phyloP scores from a whole-genome alignment of 2,888 invertebrate genomes.

The Phaonia tiefii region DNA sequence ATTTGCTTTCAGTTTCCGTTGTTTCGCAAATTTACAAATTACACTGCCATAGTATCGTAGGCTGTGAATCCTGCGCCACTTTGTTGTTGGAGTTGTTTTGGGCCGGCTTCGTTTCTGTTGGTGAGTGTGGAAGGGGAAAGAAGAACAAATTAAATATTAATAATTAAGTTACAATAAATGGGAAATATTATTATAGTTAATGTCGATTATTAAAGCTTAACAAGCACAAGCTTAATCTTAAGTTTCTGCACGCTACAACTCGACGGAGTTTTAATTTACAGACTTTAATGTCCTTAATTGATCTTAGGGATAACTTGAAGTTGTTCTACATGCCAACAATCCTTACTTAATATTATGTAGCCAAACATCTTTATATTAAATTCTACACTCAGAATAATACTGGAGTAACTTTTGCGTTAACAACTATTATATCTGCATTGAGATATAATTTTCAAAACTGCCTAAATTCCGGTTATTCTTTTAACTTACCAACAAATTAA shows the following conservation, averaged over 20 bases:
- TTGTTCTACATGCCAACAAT: too few species aligned
- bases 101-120: constrained; percentile 94
- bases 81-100: constrained; percentile 87
- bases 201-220: constrained; percentile 51
- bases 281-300: too few species aligned
- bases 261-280: too few species aligned
- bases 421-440: too few species aligned
- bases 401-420: too few species aligned
- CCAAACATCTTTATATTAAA: too few species aligned
- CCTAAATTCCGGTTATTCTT: too few species aligned
- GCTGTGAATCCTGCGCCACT: constrained; percentile 94
- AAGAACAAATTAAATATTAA: constrained; percentile 25
- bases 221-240: constrained; percentile 56
- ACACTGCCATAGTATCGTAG: constrained; percentile 99
- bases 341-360: too few species aligned
- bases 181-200: constrained; percentile 55
- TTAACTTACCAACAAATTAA: too few species aligned
- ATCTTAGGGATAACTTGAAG: too few species aligned
- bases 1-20: constrained; percentile 45
- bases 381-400: too few species aligned
- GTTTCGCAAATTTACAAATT: constrained; percentile 87
- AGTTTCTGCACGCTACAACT: neutral
- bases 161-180: neutral
- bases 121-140: neutral
- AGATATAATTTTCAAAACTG: too few species aligned